Base-by-base conservation (phyloP, 1,140 invertebrate species). In the Hyles euphorbiae region DNA sequence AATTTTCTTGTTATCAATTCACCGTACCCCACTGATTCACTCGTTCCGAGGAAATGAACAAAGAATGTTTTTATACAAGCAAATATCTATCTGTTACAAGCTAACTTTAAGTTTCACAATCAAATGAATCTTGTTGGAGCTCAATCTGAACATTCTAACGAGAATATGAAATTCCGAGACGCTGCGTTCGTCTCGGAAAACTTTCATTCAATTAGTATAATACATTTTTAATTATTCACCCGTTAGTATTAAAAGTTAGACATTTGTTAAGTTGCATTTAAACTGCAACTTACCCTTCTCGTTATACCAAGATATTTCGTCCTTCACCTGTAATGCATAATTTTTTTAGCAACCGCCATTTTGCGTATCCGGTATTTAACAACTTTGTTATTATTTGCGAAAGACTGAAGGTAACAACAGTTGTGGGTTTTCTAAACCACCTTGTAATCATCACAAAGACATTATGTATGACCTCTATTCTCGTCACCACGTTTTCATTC, bases 151-250 rank as follows among this genome's bases (percentile, higher is more conserved):
- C 57, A 65, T 60, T 70, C 57, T 63, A 64, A 67, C 61, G 57
- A 67, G 60, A 67, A 63, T 68, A 67, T 65, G 62, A 70, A 70
- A 63, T 70, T 67, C 65, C 68, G 57, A 62, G 65, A 52, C 57
- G 60, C 52, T 45, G 12, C 43, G 33, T 49, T 45, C 45, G 6
- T 36, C 48, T 46, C 55, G 33, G 47, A 44, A 59, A 64, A 70
- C 60, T 72, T 66, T 63, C 65, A 68, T 72, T 67, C 64, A 61
- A 70, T 70, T 65, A 67, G 61, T 68, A 45, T 22, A 61, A 63
- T 61, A 68, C 60, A 69, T 67, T 68, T 74, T 71, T 71, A 71
- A 74, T 72, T 74, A 72, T 67, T 71, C 50, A 48, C 53, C 43
- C 34, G 44, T 56, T 60, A 53, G 61, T 68, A 66, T 68, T 65